phyloP scores from a whole-genome alignment of 2,113 vertebrate genomes.

The Machaerirhynchus nigripectus region DNA sequence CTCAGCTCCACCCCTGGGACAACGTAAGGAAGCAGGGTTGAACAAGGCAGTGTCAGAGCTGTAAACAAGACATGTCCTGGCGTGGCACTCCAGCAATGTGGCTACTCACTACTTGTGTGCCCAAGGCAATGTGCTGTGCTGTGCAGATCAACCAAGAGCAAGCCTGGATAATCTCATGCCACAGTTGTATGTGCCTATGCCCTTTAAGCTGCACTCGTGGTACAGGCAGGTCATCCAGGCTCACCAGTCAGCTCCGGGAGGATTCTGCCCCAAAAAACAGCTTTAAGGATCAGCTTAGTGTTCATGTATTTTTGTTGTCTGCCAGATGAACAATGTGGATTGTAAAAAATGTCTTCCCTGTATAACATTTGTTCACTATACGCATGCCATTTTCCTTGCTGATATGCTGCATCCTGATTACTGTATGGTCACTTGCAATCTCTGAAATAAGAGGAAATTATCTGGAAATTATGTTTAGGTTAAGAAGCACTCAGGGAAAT shows the following conservation, averaged over 20 bases:
- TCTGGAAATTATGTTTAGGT: neutral
- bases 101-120: neutral
- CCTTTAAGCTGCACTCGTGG: rapidly evolving
- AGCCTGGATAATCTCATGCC: neutral
- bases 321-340: neutral
- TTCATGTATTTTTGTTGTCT: neutral
- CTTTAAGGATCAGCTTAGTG: neutral
- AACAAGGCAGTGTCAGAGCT: neutral
- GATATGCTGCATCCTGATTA: neutral
- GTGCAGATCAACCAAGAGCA: neutral
- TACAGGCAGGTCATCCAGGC: neutral
- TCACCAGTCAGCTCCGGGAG: neutral
- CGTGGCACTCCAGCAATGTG: neutral
- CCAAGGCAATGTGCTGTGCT: neutral
- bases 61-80: neutral
- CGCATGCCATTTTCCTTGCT: neutral
- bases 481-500: neutral
- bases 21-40: neutral
- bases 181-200: neutral
- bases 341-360: neutral
- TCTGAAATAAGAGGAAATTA: neutral
- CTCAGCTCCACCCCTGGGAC: neutral
- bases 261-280: neutral
- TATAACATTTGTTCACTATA: neutral
- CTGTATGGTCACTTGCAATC: neutral